Conservation (phyloP, 2,888 invertebrate genomes). For the Polydrusus tereticollis region DNA sequence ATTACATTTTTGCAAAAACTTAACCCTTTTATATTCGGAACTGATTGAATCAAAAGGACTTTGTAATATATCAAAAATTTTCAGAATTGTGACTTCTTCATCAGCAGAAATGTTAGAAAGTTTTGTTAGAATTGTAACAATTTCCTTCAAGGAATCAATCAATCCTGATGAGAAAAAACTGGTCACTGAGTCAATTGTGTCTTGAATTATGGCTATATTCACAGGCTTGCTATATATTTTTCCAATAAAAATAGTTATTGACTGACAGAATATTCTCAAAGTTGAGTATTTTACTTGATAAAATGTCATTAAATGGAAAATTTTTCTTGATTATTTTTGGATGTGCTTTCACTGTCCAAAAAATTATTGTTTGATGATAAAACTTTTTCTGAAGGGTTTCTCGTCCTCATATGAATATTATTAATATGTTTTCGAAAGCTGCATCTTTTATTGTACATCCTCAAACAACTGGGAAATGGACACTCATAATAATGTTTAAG, state of each 20-base stretch:
- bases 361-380: background rate
- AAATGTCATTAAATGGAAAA: background rate
- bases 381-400: background rate
- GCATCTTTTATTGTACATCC: background rate
- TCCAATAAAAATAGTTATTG: background rate
- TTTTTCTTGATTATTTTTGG: background rate
- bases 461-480: too few species aligned
- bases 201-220: background rate
- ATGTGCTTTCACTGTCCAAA: background rate
- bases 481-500: too few species aligned
- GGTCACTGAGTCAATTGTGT: background rate
- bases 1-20: slow-evolving; percentile 29
- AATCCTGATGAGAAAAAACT: background rate
- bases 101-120: background rate
- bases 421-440: background rate
- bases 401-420: background rate
- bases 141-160: background rate
- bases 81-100: background rate
- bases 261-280: background rate
- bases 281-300: background rate
- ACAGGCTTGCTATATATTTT: background rate
- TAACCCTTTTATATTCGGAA: slow-evolving; percentile 36
- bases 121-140: background rate
- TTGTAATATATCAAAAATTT: slow-evolving; percentile 4
- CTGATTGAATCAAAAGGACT: slow-evolving; percentile 25